A percentile compares a stretch with the other conserved stretches of the same genome.
These are phyloP conservation scores for Chelon labrosus DNA, from an alignment of 2,797 vertebrate species.

Conservation along the genomic window DNA sequence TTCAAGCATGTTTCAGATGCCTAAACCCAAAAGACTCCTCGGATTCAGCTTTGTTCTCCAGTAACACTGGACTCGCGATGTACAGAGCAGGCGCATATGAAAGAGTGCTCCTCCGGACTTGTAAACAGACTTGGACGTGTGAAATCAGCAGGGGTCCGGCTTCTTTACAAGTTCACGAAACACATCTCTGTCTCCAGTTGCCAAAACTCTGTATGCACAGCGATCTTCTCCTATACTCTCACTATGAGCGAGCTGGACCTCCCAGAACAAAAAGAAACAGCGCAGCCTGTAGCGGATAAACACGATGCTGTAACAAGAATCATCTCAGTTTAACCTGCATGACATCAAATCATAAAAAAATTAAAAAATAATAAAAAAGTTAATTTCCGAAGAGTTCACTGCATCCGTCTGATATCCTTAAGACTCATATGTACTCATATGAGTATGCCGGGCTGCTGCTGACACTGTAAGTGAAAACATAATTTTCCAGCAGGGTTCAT, in stretches of 20 bases:
- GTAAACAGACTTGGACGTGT: not conserved
- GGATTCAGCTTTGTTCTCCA: not conserved
- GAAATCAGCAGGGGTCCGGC: not conserved
- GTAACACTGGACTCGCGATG: not conserved
- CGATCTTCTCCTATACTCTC: not conserved
- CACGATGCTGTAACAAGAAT: not conserved
- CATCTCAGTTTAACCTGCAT: conserved; percentile 4
- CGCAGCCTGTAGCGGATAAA: not conserved
- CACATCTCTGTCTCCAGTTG: not conserved
- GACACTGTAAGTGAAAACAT: conserved; percentile 1
- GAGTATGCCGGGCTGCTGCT: not conserved
- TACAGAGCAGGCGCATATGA: not conserved
- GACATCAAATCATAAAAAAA: not conserved
- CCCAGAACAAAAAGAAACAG: not conserved
- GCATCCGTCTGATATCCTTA: not conserved
- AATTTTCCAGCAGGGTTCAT: conserved; percentile 19
- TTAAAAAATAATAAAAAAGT: not conserved
- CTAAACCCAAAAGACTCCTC: not conserved
- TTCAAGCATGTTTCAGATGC: not conserved
- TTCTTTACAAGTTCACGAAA: conserved; percentile 7
- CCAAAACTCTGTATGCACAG: not conserved
- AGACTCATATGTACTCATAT: not conserved
- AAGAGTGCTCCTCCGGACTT: not conserved
- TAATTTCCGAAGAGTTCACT: not conserved
- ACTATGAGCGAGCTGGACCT: not conserved